Base-by-base conservation (phyloP, 2,113 vertebrate genomes). In the Nycticryphes semicollaris region DNA sequence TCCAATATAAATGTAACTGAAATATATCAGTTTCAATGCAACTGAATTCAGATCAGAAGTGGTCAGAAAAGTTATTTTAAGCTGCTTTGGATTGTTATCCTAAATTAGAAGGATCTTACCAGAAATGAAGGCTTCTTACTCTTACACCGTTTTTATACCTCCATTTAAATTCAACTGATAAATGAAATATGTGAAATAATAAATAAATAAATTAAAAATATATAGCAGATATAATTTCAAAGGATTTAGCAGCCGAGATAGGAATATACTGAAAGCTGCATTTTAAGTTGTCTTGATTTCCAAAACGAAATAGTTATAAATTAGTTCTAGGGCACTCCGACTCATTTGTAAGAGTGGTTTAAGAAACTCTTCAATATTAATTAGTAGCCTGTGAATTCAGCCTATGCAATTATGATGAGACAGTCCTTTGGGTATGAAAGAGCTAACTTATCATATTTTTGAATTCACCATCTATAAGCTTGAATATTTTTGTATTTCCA, bases 401-500 rank as follows among this genome's bases (percentile, higher is more conserved):
- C 90, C 87, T 89, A 45, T 97, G 97, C 97, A 98, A 98, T 98
- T 98, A 98, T 94, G 96, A 97, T 96, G 94, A 97, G 97, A 96
- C 96, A 96, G 92, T 97, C 98, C 97, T 93, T 72, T 94, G 97
- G 95, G 93, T 96, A 93, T 97, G 97, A 98, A 98, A 98, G 98
- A 98, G 90, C 97, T 53, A 98, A 98, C 96, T 98, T 98, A 98
- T 98, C 97, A 68, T 98, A 97, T 97, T 98, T 98, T 98, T 98
- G 91, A 98, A 98, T 98, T 98, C 97, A 24, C 95, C 95, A 98
- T 98, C 98, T 98, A 97, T 92, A 97, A 97, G 97, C 93, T 94
- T 97, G 97, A 98, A 98, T 98, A 98, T 98, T 98, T 98, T 98
- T 98, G 97, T 98, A 98, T 98, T 98, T 98, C 97, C 98, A 98